A percentile compares a stretch with the other conserved stretches of the same genome.
Evolutionary conservation across 2,797 vertebrate species (phyloP).

Genomic region (Onychomys leucogaster): DNA sequence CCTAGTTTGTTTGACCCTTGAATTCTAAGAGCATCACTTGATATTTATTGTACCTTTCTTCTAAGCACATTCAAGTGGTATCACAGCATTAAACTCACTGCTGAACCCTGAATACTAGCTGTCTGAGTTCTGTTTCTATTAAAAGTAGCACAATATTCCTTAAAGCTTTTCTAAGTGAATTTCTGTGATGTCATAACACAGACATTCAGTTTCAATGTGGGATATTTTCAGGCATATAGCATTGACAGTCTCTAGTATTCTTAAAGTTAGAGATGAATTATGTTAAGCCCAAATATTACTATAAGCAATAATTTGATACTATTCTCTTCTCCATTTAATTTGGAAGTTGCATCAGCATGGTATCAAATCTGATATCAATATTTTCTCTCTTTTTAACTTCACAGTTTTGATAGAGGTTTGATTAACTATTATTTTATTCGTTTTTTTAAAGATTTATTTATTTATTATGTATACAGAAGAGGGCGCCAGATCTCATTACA

Average conservation of each 20-base stretch:
- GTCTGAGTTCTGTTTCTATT: background rate
- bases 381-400: background rate
- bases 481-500: no score
- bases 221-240: background rate
- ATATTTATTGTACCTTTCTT: constrained; percentile 31
- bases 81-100: background rate
- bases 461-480: no score
- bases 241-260: background rate
- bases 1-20: constrained; percentile 32
- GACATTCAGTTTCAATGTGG: background rate
- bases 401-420: background rate
- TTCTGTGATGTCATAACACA: background rate
- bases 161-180: background rate
- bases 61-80: constrained; percentile 6
- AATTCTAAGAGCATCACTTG: constrained; percentile 38
- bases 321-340: background rate
- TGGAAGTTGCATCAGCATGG: background rate
- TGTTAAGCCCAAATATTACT: background rate
- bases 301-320: background rate
- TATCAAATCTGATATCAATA: background rate
- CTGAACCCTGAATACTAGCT: background rate
- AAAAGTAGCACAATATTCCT: background rate
- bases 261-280: background rate
- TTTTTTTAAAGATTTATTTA: no score
- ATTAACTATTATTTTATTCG: background rate